Percentiles rank a stretch among this genome's conserved stretches.
These are phyloP conservation scores for Garra rufa DNA, from an alignment of 2,113 vertebrate species.

Conservation along the genomic window DNA sequence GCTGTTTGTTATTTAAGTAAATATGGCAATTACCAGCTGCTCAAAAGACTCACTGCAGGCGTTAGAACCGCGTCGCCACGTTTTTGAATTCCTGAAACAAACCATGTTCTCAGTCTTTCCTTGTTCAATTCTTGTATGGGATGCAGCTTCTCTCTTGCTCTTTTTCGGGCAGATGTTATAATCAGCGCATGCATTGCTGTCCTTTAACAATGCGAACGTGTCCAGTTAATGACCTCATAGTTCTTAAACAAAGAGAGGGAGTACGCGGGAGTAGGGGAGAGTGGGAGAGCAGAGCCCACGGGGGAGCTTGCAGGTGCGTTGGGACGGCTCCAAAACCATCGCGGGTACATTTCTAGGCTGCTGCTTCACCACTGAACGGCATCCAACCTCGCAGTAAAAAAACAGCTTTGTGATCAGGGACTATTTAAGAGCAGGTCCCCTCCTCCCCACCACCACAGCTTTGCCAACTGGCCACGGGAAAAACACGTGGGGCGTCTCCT, in stretches of 20 bases:
- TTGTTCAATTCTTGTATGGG: background rate
- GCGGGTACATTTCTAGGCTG: conserved; percentile 60
- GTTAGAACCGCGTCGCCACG: conserved; percentile 16
- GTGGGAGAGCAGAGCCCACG: conserved; percentile 49
- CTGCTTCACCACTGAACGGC: conserved; percentile 62
- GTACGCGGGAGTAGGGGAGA: conserved; percentile 19
- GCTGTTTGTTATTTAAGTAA: conserved; percentile 57
- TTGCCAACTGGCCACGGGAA: conserved; percentile 49
- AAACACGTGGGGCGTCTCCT: conserved; percentile 54
- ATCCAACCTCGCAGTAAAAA: conserved; percentile 56
- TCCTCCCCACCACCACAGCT: conserved; percentile 29
- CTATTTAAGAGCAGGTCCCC: conserved; percentile 55
- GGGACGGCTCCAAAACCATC: conserved; percentile 64
- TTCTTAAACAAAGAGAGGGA: conserved; percentile 54
- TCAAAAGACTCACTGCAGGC: conserved; percentile 38
- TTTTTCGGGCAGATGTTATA: conserved; percentile 25
- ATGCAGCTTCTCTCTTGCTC: background rate
- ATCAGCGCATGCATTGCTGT: conserved; percentile 48
- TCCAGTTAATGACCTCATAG: conserved; percentile 71
- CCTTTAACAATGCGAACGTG: conserved; percentile 63
- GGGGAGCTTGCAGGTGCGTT: conserved; percentile 70
- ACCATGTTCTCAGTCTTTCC: conserved; percentile 8
- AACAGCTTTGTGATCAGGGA: conserved; percentile 46
- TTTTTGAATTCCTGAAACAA: conserved; percentile 23
- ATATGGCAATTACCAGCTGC: conserved; percentile 51